phyloP scores from a whole-genome alignment of 2,888 invertebrate species.

The Laspeyria flexula region DNA sequence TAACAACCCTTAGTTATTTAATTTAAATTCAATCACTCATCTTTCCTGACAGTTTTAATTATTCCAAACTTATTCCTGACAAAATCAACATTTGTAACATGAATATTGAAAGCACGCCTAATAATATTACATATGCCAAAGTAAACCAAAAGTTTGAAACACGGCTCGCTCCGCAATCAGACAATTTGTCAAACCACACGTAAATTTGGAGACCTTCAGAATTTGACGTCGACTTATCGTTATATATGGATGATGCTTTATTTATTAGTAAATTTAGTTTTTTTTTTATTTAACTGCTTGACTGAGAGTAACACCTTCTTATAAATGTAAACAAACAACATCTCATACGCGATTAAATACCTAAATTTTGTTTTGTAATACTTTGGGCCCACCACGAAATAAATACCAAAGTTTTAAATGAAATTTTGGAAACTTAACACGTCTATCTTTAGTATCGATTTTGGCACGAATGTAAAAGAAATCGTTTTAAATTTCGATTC shows the following conservation, averaged over 20 bases:
- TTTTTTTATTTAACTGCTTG: not conserved
- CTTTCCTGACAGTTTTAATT: slow-evolving; percentile 19
- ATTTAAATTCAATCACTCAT: slow-evolving; percentile 11
- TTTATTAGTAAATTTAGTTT: slow-evolving; percentile 4
- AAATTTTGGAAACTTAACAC: too few species aligned
- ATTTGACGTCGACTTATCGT: slow-evolving; percentile 17
- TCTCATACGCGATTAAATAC: too few species aligned
- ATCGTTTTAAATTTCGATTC: too few species aligned
- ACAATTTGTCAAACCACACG: slow-evolving; percentile 43
- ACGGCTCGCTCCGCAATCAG: slow-evolving; percentile 13
- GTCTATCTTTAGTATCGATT: too few species aligned
- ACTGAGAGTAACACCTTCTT: not conserved
- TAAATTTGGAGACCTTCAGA: slow-evolving; percentile 41
- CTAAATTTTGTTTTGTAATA: too few species aligned
- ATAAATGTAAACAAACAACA: too few species aligned
- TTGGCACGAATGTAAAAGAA: too few species aligned
- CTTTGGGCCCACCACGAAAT: too few species aligned
- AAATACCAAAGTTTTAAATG: too few species aligned
- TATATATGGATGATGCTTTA: slow-evolving; percentile 1
- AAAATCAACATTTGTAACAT: slow-evolving; percentile 12
- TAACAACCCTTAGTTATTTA: too few species aligned
- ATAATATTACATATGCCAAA: slow-evolving; percentile 8
- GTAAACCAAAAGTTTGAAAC: slow-evolving; percentile 16
- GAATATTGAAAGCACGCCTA: slow-evolving; percentile 9
- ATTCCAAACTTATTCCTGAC: slow-evolving; percentile 5